Evolutionary conservation across 2,113 vertebrate species (phyloP).

Genomic region (Brienomyrus longianalis): DNA sequence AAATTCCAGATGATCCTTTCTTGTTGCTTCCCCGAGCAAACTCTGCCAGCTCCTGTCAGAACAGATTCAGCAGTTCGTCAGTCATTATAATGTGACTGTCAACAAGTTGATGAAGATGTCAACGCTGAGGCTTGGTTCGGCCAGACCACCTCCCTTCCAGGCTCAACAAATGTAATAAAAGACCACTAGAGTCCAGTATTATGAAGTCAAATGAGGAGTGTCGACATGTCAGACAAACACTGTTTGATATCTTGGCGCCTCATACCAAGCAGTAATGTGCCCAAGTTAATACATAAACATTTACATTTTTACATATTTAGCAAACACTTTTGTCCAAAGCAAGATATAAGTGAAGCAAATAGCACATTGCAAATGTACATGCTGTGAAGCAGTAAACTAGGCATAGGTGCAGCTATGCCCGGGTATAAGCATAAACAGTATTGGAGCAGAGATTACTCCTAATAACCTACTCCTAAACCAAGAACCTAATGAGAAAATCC

Average conservation of each 20-base stretch:
- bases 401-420: not conserved
- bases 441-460: not conserved
- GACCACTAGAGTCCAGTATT: not conserved
- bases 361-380: not conserved
- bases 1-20: not conserved
- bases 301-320: not conserved
- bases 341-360: not conserved
- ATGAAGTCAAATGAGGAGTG: conserved; percentile 11
- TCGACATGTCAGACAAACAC: not conserved
- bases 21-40: not conserved
- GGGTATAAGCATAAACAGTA: not conserved
- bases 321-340: not conserved
- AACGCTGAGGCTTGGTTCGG: conserved; percentile 7
- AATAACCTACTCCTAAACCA: not conserved
- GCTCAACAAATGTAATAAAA: conserved; percentile 26
- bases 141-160: not conserved
- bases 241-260: not conserved
- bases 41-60: conserved; percentile 32
- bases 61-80: conserved; percentile 29
- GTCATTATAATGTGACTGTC: conserved; percentile 32
- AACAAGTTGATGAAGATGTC: conserved; percentile 32
- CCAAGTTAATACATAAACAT: not conserved
- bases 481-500: not conserved
- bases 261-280: conserved; percentile 10
- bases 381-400: not conserved